A percentile compares a stretch with the other conserved stretches of the same genome.
Conservation (phyloP, 2,888 invertebrate genomes). For the Ophion ellenae region DNA sequence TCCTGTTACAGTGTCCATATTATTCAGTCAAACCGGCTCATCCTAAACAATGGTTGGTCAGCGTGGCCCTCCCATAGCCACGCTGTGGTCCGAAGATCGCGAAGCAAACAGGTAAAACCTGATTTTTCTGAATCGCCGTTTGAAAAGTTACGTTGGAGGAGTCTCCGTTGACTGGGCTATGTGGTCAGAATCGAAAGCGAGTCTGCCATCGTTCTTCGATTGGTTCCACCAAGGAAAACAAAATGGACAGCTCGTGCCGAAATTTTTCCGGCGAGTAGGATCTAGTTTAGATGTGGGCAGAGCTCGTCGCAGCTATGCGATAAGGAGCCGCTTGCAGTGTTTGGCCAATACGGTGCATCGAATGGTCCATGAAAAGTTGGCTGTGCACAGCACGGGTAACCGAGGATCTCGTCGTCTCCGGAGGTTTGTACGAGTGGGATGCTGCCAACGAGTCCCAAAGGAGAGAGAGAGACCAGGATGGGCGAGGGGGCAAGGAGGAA, state of each 20-base stretch:
- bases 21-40: slow-evolving; percentile 9
- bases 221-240: neutral
- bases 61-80: neutral
- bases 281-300: too few relatives aligned
- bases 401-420: neutral
- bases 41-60: slow-evolving; percentile 10
- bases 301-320: neutral
- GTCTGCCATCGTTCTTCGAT: neutral
- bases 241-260: neutral
- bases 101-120: slow-evolving; percentile 33
- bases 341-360: neutral
- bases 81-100: neutral
- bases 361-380: slow-evolving; percentile 44
- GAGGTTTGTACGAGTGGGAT: slow-evolving; percentile 64
- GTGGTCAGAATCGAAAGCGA: neutral
- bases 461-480: slow-evolving; percentile 50
- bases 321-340: neutral
- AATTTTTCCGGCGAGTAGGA: neutral
- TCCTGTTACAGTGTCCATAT: neutral
- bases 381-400: slow-evolving; percentile 7
- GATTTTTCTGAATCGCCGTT: slow-evolving; percentile 19
- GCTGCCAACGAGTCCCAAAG: slow-evolving; percentile 68
- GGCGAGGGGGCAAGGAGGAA: slow-evolving; percentile 4
- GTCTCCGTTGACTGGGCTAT: slow-evolving; percentile 12
- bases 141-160: slow-evolving; percentile 21